A percentile compares a stretch with the other conserved stretches of the same genome.
These are phyloP conservation scores for Oryzias woworae DNA, from an alignment of 2,113 vertebrate genomes.

Conservation along the genomic window DNA sequence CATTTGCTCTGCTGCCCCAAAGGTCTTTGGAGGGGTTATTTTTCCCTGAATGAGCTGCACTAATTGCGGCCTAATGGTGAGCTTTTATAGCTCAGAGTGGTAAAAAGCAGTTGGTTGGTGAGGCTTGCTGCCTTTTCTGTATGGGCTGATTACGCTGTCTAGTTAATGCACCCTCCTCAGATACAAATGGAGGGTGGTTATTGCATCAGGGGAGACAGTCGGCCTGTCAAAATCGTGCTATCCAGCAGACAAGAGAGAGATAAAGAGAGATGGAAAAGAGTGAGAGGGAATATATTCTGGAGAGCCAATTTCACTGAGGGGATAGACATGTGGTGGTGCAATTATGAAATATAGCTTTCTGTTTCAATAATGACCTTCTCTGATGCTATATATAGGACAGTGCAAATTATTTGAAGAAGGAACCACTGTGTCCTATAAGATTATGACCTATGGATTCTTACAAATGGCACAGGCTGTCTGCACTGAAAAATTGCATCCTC, in stretches of 20 bases:
- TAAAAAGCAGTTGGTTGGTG: slow-evolving; percentile 62
- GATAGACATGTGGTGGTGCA: slow-evolving; percentile 59
- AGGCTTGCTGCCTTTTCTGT: slow-evolving; percentile 52
- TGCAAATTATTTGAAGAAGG: slow-evolving; percentile 55
- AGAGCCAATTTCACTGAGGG: slow-evolving; percentile 66
- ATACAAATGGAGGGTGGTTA: slow-evolving; percentile 76
- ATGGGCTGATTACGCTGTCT: slow-evolving; percentile 70
- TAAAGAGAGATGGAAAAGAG: slow-evolving; percentile 60
- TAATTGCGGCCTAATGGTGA: slow-evolving; percentile 74
- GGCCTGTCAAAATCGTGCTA: slow-evolving; percentile 67
- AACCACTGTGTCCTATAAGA: slow-evolving; percentile 41
- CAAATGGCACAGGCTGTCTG: slow-evolving; percentile 16
- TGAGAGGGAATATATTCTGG: slow-evolving; percentile 60
- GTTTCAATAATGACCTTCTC: slow-evolving; percentile 65
- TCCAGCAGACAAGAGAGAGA: slow-evolving; percentile 59
- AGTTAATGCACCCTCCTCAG: slow-evolving; percentile 71
- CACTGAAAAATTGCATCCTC: slow-evolving; percentile 28
- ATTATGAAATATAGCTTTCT: slow-evolving; percentile 72
- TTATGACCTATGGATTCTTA: slow-evolving; percentile 51
- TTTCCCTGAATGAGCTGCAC: slow-evolving; percentile 43
- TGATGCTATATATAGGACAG: slow-evolving; percentile 59
- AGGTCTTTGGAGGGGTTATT: slow-evolving; percentile 45
- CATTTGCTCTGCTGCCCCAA: slow-evolving; percentile 32
- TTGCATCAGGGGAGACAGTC: slow-evolving; percentile 69
- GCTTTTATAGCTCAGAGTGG: slow-evolving; percentile 57